Evolutionary conservation across 2,888 invertebrate species (phyloP).

Genomic region (Eristalinus sepulchralis): DNA sequence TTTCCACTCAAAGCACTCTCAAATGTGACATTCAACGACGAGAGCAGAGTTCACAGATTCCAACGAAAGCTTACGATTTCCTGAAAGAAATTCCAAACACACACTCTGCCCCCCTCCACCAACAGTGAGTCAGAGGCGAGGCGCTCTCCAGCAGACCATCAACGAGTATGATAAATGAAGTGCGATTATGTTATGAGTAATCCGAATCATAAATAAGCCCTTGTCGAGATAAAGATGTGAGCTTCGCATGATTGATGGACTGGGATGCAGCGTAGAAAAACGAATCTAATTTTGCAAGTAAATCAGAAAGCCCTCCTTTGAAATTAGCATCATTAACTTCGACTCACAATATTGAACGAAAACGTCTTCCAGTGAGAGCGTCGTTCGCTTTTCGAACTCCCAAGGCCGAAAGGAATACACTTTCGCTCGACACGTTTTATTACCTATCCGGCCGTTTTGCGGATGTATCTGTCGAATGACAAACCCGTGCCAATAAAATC

Average conservation of each 20-base stretch:
- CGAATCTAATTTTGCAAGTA: neutral
- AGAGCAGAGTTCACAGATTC: too few relatives aligned
- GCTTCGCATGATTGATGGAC: neutral
- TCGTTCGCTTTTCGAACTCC: neutral
- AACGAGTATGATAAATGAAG: conserved; percentile 25
- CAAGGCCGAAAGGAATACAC: neutral
- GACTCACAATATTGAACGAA: neutral
- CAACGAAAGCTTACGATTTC: neutral
- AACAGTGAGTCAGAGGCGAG: neutral
- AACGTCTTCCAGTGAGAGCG: neutral
- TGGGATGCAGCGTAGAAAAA: neutral
- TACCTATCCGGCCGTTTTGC: neutral
- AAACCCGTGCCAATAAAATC: neutral
- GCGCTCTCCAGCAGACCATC: neutral
- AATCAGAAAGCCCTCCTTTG: neutral
- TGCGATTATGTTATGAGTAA: conserved; percentile 31
- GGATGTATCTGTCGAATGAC: neutral
- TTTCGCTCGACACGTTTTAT: neutral
- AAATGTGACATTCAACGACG: too few relatives aligned
- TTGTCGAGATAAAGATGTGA: conserved; percentile 24
- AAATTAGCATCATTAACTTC: neutral
- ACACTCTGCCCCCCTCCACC: neutral
- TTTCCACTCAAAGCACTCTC: too few relatives aligned
- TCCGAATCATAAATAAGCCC: conserved; percentile 15
- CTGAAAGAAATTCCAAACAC: neutral